Evolutionary conservation across 2,113 vertebrate species (phyloP).

Genomic region (Melierax canorus): DNA sequence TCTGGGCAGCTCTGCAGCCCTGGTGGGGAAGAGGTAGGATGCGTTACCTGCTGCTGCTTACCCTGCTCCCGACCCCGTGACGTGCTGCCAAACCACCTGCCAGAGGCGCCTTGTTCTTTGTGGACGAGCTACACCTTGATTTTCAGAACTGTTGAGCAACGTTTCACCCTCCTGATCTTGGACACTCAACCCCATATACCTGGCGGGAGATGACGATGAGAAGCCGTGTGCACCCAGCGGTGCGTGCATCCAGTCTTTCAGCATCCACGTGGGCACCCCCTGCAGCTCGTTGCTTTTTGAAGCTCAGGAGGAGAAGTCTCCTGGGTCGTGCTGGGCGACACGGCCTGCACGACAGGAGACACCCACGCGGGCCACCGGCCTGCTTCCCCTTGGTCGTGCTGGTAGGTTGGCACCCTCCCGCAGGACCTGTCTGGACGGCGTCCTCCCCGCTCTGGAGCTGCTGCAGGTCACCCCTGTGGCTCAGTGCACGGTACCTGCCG

Average conservation of each 20-base stretch:
- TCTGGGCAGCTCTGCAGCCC: neutral
- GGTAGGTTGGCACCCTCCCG: neutral
- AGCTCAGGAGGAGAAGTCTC: neutral
- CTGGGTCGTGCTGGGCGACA: neutral
- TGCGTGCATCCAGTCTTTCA: neutral
- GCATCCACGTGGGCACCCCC: neutral
- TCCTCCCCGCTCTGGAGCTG: neutral
- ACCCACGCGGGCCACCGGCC: neutral
- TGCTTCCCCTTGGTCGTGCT: neutral
- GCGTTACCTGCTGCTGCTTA: neutral
- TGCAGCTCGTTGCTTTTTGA: neutral
- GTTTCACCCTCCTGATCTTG: neutral
- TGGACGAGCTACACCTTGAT: neutral
- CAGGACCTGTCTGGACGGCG: fast-evolving
- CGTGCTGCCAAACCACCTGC: neutral
- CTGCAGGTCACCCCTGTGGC: neutral
- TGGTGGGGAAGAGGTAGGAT: neutral
- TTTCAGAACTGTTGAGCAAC: neutral
- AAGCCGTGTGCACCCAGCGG: neutral
- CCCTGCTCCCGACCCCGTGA: fast-evolving
- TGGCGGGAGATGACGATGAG: neutral
- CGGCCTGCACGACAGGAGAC: neutral
- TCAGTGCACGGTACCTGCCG: neutral
- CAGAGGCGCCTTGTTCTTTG: neutral
- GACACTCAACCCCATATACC: neutral